Conservation (phyloP, 53 echinoderm and acorn worm genomes). For the Astropecten irregularis region DNA sequence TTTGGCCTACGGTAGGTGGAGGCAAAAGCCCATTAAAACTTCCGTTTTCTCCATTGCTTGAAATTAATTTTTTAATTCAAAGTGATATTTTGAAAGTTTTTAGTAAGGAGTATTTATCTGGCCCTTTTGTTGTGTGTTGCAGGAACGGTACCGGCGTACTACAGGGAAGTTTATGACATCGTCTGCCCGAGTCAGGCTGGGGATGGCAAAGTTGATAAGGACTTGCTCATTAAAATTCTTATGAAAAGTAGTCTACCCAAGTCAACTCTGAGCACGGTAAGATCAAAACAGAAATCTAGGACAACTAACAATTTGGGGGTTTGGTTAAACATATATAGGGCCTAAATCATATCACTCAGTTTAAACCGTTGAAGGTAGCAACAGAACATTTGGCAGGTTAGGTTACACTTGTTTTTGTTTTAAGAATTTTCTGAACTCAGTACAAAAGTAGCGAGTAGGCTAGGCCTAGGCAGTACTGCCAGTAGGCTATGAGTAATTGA, state of each 20-base stretch:
- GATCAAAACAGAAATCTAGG: not conserved
- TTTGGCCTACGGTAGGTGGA: slow-evolving; percentile 44
- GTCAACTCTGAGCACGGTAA: slow-evolving; percentile 85
- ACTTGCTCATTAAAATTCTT: slow-evolving; percentile 90
- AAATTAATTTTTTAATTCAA: not conserved
- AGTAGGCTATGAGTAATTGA: too few species aligned
- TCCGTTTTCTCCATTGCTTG: not conserved
- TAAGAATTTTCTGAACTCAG: too few species aligned
- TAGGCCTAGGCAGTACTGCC: too few species aligned
- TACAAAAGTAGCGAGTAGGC: too few species aligned
- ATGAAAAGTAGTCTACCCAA: slow-evolving; percentile 96
- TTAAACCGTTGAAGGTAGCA: too few species aligned
- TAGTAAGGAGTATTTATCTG: not conserved
- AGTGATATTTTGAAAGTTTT: not conserved
- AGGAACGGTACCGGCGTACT: slow-evolving; percentile 91
- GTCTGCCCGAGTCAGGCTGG: slow-evolving; percentile 79
- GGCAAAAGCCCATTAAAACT: not conserved
- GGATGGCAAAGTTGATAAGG: slow-evolving; percentile 86
- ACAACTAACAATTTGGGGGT: too few species aligned
- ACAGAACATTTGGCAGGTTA: too few species aligned
- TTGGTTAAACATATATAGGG: too few species aligned
- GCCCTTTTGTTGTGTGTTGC: slow-evolving; percentile 10
- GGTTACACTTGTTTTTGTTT: too few species aligned
- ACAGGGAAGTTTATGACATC: slow-evolving; percentile 97
- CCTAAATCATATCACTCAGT: too few species aligned